Evolutionary conservation across 2,888 invertebrate genomes (phyloP), one percentile per base, ranked within the genome.

Genomic region (Zygothrica quintamaculata): DNA sequence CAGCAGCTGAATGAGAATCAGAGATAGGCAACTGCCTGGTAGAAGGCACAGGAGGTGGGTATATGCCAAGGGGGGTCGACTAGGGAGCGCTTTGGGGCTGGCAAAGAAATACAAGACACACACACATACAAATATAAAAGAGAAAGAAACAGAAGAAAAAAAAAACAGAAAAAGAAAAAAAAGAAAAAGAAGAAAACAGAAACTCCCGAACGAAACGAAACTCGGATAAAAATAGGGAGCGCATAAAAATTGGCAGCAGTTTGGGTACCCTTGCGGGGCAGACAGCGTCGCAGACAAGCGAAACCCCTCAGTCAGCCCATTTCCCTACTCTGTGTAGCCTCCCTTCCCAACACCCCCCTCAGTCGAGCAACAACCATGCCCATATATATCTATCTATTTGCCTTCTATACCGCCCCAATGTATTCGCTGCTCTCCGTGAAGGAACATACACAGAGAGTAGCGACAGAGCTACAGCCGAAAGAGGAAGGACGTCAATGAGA

Each of bases 221-320:
- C 62, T 67, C 66, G 69, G 42, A 80, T 69, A 74, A 75, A 84
- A 75, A 77, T 82, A 82, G 82, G 87, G 87, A 82, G 81, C 84
- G 86, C 86, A 80, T 80, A 80, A 84, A 77, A 87, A 81, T 81
- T 81, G 81, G 81, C 82, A 81, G 84, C 78, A 87, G 81, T 75
- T 81, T 81, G 84, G 78, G 50, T 59, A 37, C 6, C 16, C 44
- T 12, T 50, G 51, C 50, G 26, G 64, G 70, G 86, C 74, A 80
- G 80, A 80, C 80, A 80, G 84, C 84, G 84, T 86, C 64, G 80
- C 86, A 80, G 80, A 80, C 80, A 80, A 79, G 80, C 67, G 58
- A 66, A 79, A 55, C 48, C 62, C 77, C 72, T n/a, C 37, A 1
- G n/a, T 25, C 13, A 8, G 29, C 37, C 4, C 15, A 15, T 9